Base-by-base conservation (phyloP, 2,113 vertebrate genomes). In the Psittacus erithacus region DNA sequence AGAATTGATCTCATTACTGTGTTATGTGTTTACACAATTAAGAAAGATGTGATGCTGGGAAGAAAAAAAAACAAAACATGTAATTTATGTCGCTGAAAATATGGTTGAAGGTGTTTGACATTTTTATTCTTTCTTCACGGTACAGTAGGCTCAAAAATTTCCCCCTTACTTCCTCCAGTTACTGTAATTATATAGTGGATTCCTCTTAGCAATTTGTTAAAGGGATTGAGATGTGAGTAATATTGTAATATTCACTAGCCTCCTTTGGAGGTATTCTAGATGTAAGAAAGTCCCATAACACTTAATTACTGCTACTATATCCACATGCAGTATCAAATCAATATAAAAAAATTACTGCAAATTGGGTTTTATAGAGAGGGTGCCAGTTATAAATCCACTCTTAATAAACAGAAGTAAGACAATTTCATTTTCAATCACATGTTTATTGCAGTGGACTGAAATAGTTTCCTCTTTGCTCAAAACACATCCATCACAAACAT, bases 261-360 rank as follows among this genome's bases (percentile, higher is more conserved):
- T 89, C 60, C 71, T 96, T 91, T 91, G 82, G 95, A 95, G 85
- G 64, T 57, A 76, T 49, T 80, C 59, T 80, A 53, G 29, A 80
- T 57, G 10, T 69, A 88, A 80, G 86, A 90, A 93, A 88, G 41
- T 3, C 19, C 31, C 31, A 69, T 82, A 76, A 86, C 10, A 41
- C 44, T 88, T 80, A 90, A 94, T 93, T 93, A 80, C 23, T 2
- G 11, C 33, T 44, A 70, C 39, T 69, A 77, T 74, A 82, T n/a
- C 31, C 44, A 69, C 31, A 49, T 69, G 25, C n/a, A 80, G 13
- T 49, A 79, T 38, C 74, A 93, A 93, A 94, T 88, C 67, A 77
- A 27, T 83, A 88, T 62, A 78, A 88, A 88, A 88, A 93, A 70
- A 82, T 69, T 27, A 18, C 80, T 92, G 70, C 70, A 86, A 64